Evolutionary conservation across 1,140 invertebrate genomes (phyloP).

Genomic region (Xylocopa sonorina): DNA sequence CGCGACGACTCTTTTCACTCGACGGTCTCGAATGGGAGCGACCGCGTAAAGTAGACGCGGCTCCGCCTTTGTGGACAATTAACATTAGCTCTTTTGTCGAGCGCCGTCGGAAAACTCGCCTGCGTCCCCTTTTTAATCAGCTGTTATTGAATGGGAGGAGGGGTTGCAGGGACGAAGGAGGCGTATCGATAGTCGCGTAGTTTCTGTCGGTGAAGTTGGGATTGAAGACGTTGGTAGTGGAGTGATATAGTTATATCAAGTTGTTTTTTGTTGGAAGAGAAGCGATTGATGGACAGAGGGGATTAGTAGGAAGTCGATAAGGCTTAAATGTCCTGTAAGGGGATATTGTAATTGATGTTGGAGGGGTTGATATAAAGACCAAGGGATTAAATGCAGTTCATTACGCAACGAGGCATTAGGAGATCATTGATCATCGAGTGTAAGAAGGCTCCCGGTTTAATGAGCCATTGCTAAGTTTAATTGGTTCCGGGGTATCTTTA

Average conservation of each 20-base stretch:
- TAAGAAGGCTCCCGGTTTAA: neutral
- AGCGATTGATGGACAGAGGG: too few species aligned
- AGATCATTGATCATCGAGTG: neutral
- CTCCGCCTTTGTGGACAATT: conserved; percentile 23
- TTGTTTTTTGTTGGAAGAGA: too few species aligned
- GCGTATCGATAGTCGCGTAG: neutral
- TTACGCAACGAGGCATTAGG: neutral
- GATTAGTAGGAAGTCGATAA: too few species aligned
- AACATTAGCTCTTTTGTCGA: neutral
- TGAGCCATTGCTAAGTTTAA: neutral
- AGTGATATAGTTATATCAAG: too few species aligned
- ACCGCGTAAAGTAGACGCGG: neutral
- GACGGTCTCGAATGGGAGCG: neutral
- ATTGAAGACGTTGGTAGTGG: too few species aligned
- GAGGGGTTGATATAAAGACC: too few species aligned
- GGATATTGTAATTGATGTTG: too few species aligned
- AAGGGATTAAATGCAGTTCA: neutral
- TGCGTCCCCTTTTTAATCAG: neutral
- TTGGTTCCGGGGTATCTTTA: neutral
- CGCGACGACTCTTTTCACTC: conserved; percentile 6
- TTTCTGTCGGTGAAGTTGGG: too few species aligned
- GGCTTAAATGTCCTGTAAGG: too few species aligned
- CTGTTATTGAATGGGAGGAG: neutral
- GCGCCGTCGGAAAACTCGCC: neutral
- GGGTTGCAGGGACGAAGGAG: neutral